Percentiles rank a stretch among this genome's conserved stretches.
Evolutionary conservation across 1,140 invertebrate genomes (phyloP).

Genomic region (Drosophila tristis): DNA sequence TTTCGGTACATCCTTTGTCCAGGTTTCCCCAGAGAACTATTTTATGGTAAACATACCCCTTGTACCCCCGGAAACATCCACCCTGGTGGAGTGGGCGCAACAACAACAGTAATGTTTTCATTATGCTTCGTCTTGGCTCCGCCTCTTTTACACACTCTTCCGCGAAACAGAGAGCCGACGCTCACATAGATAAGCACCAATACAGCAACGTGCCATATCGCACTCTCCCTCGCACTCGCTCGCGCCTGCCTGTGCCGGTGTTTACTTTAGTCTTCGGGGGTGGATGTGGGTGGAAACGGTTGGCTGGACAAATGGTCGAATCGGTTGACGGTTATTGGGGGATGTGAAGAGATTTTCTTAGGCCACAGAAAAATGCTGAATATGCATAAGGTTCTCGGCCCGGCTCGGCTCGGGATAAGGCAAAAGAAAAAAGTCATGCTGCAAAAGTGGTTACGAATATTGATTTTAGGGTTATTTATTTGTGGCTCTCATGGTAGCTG

Average conservation of each 20-base stretch:
- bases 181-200: conserved; percentile 79
- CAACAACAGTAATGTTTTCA: conserved; percentile 15
- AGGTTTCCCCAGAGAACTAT: too few species aligned
- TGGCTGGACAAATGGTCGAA: conserved; percentile 29
- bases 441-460: too few species aligned
- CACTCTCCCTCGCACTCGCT: not conserved
- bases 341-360: not conserved
- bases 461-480: too few species aligned
- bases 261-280: conserved; percentile 24
- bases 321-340: conserved; percentile 29
- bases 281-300: conserved; percentile 40
- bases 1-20: too few species aligned
- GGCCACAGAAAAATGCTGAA: not conserved
- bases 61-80: not conserved
- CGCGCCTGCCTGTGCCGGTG: conserved; percentile 9
- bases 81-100: not conserved
- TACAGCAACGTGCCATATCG: conserved; percentile 27
- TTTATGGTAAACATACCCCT: too few species aligned
- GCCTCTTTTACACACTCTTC: conserved; percentile 34
- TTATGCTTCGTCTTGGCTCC: conserved; percentile 33
- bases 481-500: too few species aligned
- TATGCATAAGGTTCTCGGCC: too few species aligned
- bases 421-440: too few species aligned
- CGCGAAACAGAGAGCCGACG: conserved; percentile 10
- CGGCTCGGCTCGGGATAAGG: too few species aligned